Evolutionary conservation across 2,888 invertebrate species (phyloP).

Genomic region (Ophion ellenae): DNA sequence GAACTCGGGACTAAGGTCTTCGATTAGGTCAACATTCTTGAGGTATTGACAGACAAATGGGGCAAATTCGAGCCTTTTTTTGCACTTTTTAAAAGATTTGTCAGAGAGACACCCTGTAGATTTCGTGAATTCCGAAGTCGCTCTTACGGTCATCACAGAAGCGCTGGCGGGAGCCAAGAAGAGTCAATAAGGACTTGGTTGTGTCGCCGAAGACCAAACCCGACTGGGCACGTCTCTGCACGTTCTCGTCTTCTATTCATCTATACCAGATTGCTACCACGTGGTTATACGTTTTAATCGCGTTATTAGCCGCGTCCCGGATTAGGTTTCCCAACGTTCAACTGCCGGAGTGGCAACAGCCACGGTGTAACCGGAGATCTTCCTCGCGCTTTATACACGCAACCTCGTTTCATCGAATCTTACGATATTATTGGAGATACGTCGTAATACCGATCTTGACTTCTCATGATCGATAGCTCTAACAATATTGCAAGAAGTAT

Average conservation of each 20-base stretch:
- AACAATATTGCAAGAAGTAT: too few species aligned
- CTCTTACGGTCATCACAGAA: too few species aligned
- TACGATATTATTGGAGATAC: conserved; percentile 3
- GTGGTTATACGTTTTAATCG: conserved; percentile 69
- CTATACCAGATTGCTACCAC: conserved; percentile 27
- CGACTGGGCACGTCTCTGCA: neutral
- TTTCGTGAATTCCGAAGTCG: too few species aligned
- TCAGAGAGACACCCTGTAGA: too few species aligned
- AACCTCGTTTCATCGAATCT: neutral
- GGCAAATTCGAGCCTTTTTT: too few species aligned
- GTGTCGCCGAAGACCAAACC: neutral
- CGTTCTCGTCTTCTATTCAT: conserved; percentile 23
- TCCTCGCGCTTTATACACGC: neutral
- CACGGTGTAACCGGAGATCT: conserved; percentile 27
- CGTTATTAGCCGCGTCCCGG: conserved; percentile 61
- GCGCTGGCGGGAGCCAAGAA: too few species aligned
- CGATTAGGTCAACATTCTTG: too few species aligned
- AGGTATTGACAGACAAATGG: too few species aligned
- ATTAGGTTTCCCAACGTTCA: conserved; percentile 60
- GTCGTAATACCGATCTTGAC: neutral
- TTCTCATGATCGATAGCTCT: neutral
- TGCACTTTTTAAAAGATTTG: too few species aligned
- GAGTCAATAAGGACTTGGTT: too few species aligned
- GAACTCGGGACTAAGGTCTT: too few species aligned
- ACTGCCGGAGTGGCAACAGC: conserved; percentile 9